phyloP scores from a whole-genome alignment of 2,888 invertebrate genomes.

The Tethea ocularis region DNA sequence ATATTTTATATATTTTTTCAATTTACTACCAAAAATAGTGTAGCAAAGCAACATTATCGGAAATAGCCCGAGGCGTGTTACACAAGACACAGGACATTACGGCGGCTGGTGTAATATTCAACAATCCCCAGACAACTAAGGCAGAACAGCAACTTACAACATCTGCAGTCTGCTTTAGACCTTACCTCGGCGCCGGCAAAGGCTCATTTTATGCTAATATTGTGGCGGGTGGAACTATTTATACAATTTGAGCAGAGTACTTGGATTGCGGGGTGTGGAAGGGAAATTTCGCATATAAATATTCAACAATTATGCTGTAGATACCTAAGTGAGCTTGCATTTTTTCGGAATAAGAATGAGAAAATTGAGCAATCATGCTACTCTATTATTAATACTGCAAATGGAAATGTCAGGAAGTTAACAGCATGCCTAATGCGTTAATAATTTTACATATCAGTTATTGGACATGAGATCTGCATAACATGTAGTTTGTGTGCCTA shows the following conservation, averaged over 20 bases:
- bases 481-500: too few relatives aligned
- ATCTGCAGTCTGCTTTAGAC: neutral
- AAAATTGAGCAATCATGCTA: neutral
- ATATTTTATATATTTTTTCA: neutral
- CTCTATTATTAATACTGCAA: too few relatives aligned
- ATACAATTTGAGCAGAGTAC: conserved; percentile 43
- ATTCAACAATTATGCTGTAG: conserved; percentile 1
- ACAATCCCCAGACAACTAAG: conserved; percentile 11
- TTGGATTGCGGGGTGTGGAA: conserved; percentile 27
- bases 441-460: too few relatives aligned
- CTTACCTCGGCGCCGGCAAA: conserved; percentile 31
- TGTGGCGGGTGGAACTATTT: conserved; percentile 39
- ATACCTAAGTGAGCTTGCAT: neutral
- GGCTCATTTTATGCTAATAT: conserved; percentile 62
- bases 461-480: too few relatives aligned
- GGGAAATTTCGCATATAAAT: conserved; percentile 31
- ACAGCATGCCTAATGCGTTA: too few relatives aligned
- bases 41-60: conserved; percentile 8
- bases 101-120: conserved; percentile 15
- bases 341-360: neutral
- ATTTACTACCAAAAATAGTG: neutral
- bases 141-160: neutral
- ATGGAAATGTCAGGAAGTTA: too few relatives aligned
- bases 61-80: conserved; percentile 12
- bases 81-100: conserved; percentile 17